Evolutionary conservation across 2,797 vertebrate genomes (phyloP), one percentile per base, ranked within the genome.

Genomic region (Hylomyscus alleni): DNA sequence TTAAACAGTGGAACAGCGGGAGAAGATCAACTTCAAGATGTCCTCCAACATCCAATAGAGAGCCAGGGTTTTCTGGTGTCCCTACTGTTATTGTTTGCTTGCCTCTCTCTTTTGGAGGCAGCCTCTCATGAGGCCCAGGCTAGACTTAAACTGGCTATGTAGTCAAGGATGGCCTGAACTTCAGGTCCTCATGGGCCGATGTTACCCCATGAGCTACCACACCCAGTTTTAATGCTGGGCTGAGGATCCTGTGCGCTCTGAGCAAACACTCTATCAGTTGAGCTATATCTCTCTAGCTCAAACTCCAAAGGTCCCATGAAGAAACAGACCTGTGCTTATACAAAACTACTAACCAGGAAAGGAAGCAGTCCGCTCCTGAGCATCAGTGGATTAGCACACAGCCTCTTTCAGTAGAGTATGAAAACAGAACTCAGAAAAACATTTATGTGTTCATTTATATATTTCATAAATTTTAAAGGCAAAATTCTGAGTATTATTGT

Each of bases 391-490:
- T 50, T 37, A 83, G 15, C 60, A 82, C 14, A 31, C 37, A 93
- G 69, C 26, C 62, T 87, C 60, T 93, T 83, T 67, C 62, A 77
- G 50, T n/a, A 13, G 17, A 83, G 19, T 83, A 37, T 56, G 24
- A 40, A 11, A 26, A 91, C 76, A 89, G 14, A 29, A 44, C 52
- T 80, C 47, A 62, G 73, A n/a, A 88, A 95, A 95, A 50, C 4
- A 95, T 11, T 86, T 73, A 29, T 24, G 24, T 82, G 44, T 90
- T 89, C n/a, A 50, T 72, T 91, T 88, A 95, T 0, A 93, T 78
- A 62, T 77, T 86, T 89, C 56, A 95, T 67, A 89, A 67, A 93
- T 52, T 89, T 95, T 92, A 90, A 62, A 94, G 92, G 44, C 47
- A 89, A 95, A 92, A 47, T 81, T 84, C 54, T 60, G 44, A 10